A percentile compares a stretch with the other conserved stretches of the same genome.
Evolutionary conservation across 1,140 invertebrate species (phyloP).

Genomic region (Euura lappo): DNA sequence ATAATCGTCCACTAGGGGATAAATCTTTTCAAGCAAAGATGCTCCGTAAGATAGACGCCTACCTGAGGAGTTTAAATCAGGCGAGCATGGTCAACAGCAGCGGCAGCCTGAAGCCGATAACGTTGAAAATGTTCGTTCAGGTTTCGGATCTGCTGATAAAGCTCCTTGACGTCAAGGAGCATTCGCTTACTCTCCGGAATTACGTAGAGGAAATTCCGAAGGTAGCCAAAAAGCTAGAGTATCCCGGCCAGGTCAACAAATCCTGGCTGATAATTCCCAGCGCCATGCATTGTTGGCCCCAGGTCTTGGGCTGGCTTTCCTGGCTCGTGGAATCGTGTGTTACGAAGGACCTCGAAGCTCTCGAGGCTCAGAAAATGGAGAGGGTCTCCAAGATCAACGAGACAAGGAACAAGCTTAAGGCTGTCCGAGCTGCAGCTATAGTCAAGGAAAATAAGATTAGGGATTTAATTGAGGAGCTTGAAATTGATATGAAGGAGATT

Average conservation of each 20-base stretch:
- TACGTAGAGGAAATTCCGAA: conserved; percentile 59
- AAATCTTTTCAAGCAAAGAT: conserved; percentile 47
- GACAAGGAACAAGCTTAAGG: conserved; percentile 26
- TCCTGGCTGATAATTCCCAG: conserved; percentile 68
- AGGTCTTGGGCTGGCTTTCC: conserved; percentile 62
- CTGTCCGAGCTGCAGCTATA: conserved; percentile 31
- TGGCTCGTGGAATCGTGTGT: conserved; percentile 60
- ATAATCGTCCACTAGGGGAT: conserved; percentile 46
- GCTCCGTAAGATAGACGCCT: conserved; percentile 47
- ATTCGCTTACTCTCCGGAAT: conserved; percentile 41
- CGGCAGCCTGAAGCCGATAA: conserved; percentile 48
- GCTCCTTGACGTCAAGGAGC: conserved; percentile 37
- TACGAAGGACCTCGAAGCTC: conserved; percentile 30
- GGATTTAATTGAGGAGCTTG: conserved; percentile 35
- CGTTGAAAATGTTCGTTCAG: conserved; percentile 52
- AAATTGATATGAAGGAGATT: conserved; percentile 32
- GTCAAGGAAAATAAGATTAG: conserved; percentile 32
- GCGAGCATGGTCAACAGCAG: conserved; percentile 43
- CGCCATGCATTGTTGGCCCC: conserved; percentile 63
- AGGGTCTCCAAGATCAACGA: conserved; percentile 31
- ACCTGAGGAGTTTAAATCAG: conserved; percentile 36
- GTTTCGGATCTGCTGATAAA: conserved; percentile 39
- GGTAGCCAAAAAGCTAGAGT: conserved; percentile 61
- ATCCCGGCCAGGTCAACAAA: conserved; percentile 63
- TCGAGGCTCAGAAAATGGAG: conserved; percentile 28